Conservation (phyloP, 1,140 invertebrate species). For the Monomorium pharaonis region DNA sequence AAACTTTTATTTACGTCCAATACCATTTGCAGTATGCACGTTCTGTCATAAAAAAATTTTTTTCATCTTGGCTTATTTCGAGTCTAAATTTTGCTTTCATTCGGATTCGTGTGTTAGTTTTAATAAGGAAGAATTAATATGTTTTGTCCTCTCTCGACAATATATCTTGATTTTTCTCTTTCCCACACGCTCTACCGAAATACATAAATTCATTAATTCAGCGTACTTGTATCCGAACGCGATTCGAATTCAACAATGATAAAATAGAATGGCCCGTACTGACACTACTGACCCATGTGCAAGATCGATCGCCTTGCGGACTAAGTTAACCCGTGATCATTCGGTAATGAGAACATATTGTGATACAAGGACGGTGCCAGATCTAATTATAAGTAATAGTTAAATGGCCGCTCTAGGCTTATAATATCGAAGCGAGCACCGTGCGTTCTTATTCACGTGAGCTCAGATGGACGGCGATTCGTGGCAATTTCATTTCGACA, state of each 20-base stretch:
- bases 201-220: conserved; percentile 21
- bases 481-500: neutral
- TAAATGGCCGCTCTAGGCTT: neutral
- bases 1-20: conserved; percentile 52
- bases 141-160: neutral
- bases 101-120: neutral
- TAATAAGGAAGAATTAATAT: neutral
- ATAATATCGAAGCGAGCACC: neutral
- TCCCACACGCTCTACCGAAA: neutral
- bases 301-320: neutral
- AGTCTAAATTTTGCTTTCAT: neutral
- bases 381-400: neutral
- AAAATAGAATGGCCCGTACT: neutral
- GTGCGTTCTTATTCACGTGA: neutral
- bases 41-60: conserved; percentile 7
- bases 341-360: neutral
- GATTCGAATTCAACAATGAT: neutral
- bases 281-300: neutral
- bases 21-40: conserved; percentile 15
- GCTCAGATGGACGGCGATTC: neutral
- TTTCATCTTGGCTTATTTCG: neutral
- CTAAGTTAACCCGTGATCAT: neutral
- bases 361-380: neutral
- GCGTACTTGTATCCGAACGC: neutral
- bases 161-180: neutral